phyloP scores from a whole-genome alignment of 92 coral and sea anemone genomes.

The Pocillopora meandrina region DNA sequence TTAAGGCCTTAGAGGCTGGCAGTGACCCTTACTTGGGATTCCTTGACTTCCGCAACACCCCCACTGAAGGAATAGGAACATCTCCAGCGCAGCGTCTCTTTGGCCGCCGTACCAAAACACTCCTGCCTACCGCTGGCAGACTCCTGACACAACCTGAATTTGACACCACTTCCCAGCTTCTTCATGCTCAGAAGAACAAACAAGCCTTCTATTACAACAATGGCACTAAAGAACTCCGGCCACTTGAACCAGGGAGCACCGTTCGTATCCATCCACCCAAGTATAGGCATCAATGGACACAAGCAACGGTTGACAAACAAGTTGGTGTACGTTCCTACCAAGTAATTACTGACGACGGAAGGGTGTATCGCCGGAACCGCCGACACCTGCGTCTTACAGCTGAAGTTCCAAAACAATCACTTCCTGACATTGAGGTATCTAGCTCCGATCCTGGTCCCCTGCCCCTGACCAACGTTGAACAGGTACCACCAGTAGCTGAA shows the following conservation, averaged over 20 bases:
- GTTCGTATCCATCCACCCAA: not conserved
- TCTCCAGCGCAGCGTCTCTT: constrained; percentile 30
- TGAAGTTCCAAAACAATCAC: constrained; percentile 1
- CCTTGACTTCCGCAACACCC: constrained; percentile 35
- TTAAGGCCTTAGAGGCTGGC: constrained; percentile 23
- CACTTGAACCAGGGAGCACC: too few species aligned
- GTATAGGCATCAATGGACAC: constrained; percentile 11
- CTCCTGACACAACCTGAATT: constrained; percentile 7
- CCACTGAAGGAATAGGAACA: constrained; percentile 30
- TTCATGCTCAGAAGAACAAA: constrained; percentile 15
- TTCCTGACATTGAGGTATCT: not conserved
- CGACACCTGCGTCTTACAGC: constrained; percentile 10
- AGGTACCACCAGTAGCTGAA: not conserved
- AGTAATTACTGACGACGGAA: constrained; percentile 6
- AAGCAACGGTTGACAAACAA: constrained; percentile 1
- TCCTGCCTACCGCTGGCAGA: constrained; percentile 25
- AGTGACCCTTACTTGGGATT: constrained; percentile 36
- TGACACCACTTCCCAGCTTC: constrained; percentile 5
- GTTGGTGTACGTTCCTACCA: constrained; percentile 18
- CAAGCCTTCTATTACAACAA: constrained; percentile 13
- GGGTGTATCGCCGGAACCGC: constrained; percentile 7
- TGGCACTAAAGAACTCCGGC: constrained; percentile 23
- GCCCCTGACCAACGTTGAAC: not conserved
- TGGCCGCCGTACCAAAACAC: constrained; percentile 17
- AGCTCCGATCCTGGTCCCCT: not conserved